A percentile compares a stretch with the other conserved stretches of the same genome.
Conservation (phyloP, 2,797 vertebrate genomes). For the Enteromius fasciolatus region DNA sequence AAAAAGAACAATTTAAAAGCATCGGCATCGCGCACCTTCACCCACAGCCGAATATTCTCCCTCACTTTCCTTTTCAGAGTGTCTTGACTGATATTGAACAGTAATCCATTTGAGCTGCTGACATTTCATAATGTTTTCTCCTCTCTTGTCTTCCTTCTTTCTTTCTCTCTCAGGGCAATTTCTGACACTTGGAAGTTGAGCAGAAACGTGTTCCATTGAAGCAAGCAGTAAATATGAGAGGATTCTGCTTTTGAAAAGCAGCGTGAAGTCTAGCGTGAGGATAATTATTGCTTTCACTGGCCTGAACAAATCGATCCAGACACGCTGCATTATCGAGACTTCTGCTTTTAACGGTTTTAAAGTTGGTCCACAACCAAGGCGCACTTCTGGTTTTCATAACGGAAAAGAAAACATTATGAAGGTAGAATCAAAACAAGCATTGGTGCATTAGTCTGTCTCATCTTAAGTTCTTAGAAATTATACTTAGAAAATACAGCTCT, state of each 20-base stretch:
- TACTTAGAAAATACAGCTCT: not conserved
- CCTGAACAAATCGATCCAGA: conserved; percentile 31
- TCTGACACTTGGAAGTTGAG: conserved; percentile 67
- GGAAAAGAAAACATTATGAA: not conserved
- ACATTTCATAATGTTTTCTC: conserved; percentile 79
- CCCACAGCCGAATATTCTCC: conserved; percentile 29
- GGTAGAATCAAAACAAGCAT: not conserved
- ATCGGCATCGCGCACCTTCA: conserved; percentile 72
- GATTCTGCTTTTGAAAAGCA: conserved; percentile 39
- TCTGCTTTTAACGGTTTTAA: conserved; percentile 16
- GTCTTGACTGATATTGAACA: conserved; percentile 82
- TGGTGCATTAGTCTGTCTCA: not conserved
- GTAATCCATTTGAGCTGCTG: conserved; percentile 82
- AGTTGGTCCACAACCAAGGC: conserved; percentile 9
- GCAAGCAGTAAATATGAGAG: conserved; percentile 55
- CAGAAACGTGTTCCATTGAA: conserved; percentile 68
- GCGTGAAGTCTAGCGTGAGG: conserved; percentile 42
- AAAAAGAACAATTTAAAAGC: conserved; percentile 85
- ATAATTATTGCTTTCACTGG: conserved; percentile 40
- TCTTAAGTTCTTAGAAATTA: not conserved
- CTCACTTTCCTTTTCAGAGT: conserved; percentile 63
- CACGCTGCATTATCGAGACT: conserved; percentile 38
- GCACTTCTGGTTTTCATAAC: conserved; percentile 31
- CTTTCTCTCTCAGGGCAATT: conserved; percentile 68
- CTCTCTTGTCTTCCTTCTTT: conserved; percentile 50